These are phyloP conservation scores for Drosophila nasuta DNA, from an alignment of 1,140 invertebrate species.

Conservation along the genomic window DNA sequence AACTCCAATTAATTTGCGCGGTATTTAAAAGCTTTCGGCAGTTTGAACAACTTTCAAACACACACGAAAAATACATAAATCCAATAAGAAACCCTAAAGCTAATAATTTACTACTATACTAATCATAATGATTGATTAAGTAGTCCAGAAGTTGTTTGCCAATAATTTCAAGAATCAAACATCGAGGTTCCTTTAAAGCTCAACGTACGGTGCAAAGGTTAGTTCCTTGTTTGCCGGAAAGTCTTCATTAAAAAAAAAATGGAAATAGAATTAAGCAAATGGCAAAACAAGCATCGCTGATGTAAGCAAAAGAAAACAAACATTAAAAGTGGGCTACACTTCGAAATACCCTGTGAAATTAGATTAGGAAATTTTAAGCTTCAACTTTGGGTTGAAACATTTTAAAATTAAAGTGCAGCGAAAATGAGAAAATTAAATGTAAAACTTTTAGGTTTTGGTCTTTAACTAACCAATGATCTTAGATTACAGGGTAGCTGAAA, in stretches of 20 bases:
- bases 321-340: background rate
- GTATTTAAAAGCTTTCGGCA: slow-evolving; percentile 16
- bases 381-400: background rate
- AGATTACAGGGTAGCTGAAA: slow-evolving; percentile 15
- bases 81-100: slow-evolving; percentile 4
- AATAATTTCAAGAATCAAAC: background rate
- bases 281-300: slow-evolving; percentile 18
- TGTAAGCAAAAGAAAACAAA: slow-evolving; percentile 11
- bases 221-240: slow-evolving; percentile 5
- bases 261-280: background rate
- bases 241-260: background rate
- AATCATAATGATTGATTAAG: slow-evolving; percentile 28
- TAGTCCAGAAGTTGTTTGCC: slow-evolving; percentile 1
- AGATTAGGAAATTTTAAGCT: background rate
- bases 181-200: slow-evolving; percentile 20
- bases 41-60: slow-evolving; percentile 33
- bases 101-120: slow-evolving; percentile 6
- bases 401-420: too few species aligned
- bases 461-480: background rate
- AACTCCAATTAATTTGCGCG: slow-evolving; percentile 25
- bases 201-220: slow-evolving; percentile 24
- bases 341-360: slow-evolving; percentile 7
- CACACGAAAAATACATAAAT: background rate
- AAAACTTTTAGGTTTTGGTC: too few species aligned
- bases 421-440: too few species aligned